Percentiles rank a stretch among this genome's conserved stretches.
These are phyloP conservation scores for Drosophila pseudotakahashii DNA, from an alignment of 2,888 invertebrate species.

Conservation along the genomic window DNA sequence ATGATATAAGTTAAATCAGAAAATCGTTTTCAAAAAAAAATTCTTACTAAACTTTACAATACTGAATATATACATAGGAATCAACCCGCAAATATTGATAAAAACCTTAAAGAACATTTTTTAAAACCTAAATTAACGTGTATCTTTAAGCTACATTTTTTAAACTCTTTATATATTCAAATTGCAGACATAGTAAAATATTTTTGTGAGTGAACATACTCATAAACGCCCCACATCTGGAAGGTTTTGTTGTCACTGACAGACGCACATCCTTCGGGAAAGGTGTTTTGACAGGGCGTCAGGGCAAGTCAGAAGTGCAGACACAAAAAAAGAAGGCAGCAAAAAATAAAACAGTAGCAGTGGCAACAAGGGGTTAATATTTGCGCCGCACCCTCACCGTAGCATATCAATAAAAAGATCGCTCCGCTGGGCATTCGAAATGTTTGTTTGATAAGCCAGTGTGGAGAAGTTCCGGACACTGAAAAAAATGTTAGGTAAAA, in stretches of 20 bases:
- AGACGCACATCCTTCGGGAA: constrained; percentile 53
- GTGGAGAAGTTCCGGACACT: constrained; percentile 6
- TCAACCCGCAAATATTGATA: no score
- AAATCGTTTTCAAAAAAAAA: no score
- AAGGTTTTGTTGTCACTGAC: constrained; percentile 42
- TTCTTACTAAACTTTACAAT: no score
- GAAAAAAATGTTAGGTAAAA: not conserved
- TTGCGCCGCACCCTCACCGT: constrained; percentile 20
- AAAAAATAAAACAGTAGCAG: constrained; percentile 15
- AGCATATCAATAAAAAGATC: constrained; percentile 75
- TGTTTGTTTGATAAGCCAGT: constrained; percentile 48
- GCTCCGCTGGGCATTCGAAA: constrained; percentile 71
- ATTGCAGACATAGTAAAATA: not conserved
- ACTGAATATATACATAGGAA: no score
- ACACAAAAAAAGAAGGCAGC: constrained; percentile 12
- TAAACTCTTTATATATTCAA: not conserved
- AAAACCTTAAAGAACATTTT: not conserved
- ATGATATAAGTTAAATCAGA: no score
- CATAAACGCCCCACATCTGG: constrained; percentile 17
- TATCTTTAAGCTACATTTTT: no score
- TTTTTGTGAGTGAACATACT: constrained; percentile 24
- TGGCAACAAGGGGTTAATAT: constrained; percentile 58
- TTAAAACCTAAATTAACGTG: not conserved
- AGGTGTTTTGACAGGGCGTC: constrained; percentile 70
- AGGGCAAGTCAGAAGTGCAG: constrained; percentile 45